Percentiles rank a stretch among this genome's conserved stretches.
These are phyloP conservation scores for Azemiops feae DNA, from an alignment of 2,113 vertebrate genomes.

Conservation along the genomic window DNA sequence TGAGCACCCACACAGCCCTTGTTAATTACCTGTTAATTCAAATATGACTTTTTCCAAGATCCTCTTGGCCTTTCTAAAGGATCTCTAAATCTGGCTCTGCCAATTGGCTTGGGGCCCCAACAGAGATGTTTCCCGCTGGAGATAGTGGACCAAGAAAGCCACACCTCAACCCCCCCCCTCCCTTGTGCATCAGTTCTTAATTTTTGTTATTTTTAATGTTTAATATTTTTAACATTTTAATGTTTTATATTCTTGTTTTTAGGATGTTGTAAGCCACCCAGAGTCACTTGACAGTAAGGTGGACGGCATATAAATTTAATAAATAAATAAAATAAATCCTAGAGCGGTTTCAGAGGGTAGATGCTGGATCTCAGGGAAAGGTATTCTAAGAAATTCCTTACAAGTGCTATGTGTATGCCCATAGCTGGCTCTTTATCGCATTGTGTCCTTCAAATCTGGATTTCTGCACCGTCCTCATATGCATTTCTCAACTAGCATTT, in stretches of 20 bases:
- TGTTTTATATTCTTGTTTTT: neutral
- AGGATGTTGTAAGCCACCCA: neutral
- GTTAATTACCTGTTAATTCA: neutral
- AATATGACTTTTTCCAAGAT: neutral
- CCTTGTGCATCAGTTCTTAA: neutral
- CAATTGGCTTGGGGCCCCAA: neutral
- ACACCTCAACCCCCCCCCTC: no score
- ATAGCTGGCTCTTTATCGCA: neutral
- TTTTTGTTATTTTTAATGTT: neutral
- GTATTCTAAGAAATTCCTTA: neutral
- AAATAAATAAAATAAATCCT: neutral
- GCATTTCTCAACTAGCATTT: neutral
- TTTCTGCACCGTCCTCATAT: neutral
- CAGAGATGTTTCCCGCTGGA: no score
- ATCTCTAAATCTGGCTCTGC: neutral
- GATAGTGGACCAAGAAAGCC: neutral
- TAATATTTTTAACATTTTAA: neutral
- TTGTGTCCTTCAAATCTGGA: neutral
- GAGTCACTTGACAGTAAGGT: no score
- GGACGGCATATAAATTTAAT: neutral
- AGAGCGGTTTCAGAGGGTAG: neutral
- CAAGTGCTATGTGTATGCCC: neutral
- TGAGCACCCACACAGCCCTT: neutral
- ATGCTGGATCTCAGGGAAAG: neutral
- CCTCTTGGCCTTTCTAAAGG: neutral